Conservation (phyloP, 30 jellyfish, hydroid and myxozoan species). For the Catostylus mosaicus region DNA sequence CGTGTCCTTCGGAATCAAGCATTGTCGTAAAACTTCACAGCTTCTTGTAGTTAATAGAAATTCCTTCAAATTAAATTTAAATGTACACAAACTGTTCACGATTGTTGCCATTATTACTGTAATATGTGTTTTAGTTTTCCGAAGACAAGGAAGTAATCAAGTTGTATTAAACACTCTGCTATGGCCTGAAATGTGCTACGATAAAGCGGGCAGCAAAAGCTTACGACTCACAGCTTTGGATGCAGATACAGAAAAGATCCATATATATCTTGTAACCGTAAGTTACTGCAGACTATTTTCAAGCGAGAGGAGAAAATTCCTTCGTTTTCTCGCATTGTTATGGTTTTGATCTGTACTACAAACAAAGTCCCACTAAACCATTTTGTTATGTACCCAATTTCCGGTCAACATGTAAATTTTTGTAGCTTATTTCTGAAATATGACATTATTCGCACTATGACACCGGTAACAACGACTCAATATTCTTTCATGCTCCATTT, state of each 20-base stretch:
- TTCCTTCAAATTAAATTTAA: too few species aligned
- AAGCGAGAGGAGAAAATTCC: too few species aligned
- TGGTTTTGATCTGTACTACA: background rate
- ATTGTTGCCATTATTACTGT: background rate
- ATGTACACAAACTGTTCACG: too few species aligned
- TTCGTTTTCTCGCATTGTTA: background rate
- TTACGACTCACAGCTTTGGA: constrained; percentile 83
- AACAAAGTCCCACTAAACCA: background rate
- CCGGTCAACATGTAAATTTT: background rate
- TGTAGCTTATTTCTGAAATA: background rate
- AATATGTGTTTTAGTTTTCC: constrained; percentile 69
- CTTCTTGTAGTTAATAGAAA: too few species aligned
- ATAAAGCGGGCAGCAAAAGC: constrained; percentile 74
- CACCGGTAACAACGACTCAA: too few species aligned
- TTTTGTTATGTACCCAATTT: background rate
- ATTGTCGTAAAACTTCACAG: too few species aligned
- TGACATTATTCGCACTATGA: background rate
- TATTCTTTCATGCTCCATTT: too few species aligned
- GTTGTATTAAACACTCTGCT: constrained; percentile 87
- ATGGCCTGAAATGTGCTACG: constrained; percentile 97
- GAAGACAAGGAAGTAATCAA: constrained; percentile 90
- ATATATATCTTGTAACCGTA: constrained; percentile 81
- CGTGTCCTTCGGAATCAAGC: too few species aligned
- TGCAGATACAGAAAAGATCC: constrained; percentile 83
- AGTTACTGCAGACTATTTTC: constrained; percentile 1